Conservation (phyloP, 1,140 invertebrate genomes). For the Drosophila tristis region DNA sequence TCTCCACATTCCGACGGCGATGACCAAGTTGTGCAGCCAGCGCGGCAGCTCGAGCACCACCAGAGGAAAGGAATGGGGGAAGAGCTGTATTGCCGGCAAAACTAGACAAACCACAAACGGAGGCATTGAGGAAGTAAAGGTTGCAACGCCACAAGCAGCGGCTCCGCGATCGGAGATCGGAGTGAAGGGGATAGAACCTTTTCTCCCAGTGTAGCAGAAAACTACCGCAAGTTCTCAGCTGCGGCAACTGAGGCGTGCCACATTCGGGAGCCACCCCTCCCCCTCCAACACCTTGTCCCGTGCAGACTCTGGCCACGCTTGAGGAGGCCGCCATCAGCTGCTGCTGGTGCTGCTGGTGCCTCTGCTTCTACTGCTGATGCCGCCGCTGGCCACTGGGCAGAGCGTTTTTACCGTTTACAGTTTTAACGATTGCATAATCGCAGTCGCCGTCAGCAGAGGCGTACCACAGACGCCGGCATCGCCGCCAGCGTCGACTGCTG, state of each 20-base stretch:
- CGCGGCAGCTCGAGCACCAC: slow-evolving; percentile 32
- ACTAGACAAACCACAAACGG: slow-evolving; percentile 62
- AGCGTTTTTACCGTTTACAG: slow-evolving; percentile 64
- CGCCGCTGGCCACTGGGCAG: slow-evolving; percentile 45
- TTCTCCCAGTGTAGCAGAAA: slow-evolving; percentile 8
- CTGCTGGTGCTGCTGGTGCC: slow-evolving; percentile 4
- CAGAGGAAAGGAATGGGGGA: not conserved
- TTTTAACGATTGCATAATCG: slow-evolving; percentile 66
- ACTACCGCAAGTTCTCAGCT: slow-evolving; percentile 26
- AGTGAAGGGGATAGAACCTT: not conserved
- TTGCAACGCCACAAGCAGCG: slow-evolving; percentile 15
- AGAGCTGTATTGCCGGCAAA: slow-evolving; percentile 23
- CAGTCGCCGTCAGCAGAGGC: slow-evolving; percentile 6
- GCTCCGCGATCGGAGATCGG: not conserved
- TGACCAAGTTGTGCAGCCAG: slow-evolving; percentile 69
- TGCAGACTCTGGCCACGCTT: slow-evolving; percentile 61
- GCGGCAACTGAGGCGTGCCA: slow-evolving; percentile 7
- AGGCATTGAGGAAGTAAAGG: slow-evolving; percentile 54
- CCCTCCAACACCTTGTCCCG: not conserved
- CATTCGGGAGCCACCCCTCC: slow-evolving; percentile 21
- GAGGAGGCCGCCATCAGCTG: slow-evolving; percentile 11
- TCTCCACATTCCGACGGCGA: slow-evolving; percentile 78
- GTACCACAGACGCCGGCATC: not conserved
- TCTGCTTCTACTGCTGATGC: slow-evolving; percentile 7
- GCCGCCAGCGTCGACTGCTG: slow-evolving; percentile 12